Evolutionary conservation across 2,888 invertebrate genomes (phyloP), one percentile per base, ranked within the genome.

Genomic region (Drosophila birchii): DNA sequence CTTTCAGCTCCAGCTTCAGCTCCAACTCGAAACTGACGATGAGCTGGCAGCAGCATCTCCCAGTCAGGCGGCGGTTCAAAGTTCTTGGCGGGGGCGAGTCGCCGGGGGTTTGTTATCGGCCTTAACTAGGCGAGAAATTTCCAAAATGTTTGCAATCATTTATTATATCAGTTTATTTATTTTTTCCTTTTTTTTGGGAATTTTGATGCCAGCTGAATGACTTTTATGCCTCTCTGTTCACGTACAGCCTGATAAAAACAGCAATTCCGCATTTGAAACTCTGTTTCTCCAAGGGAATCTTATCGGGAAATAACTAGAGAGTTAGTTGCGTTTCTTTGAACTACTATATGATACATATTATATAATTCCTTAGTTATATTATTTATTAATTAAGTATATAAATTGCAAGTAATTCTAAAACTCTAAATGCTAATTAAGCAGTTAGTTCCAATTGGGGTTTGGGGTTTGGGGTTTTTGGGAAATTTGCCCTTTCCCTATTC

Each of bases 41-140:
- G 84, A 83, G 87, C 70, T 81, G 89, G 67, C 88, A 62, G 20
- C 47, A 34, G 18, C 60, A 34, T 53, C 61, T 23, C 4, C 32
- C 6, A n/a, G n/a, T 5, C 23, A 8, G 51, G 26, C 23, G 55
- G 36, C 36, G 62, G 80, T 71, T 85, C 73, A 67, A 80, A 82
- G 83, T 62, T 68, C 85, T 18, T 34, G 20, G 23, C 38, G 26
- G 39, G 18, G 67, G 56, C 39, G n/a, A 7, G 44, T 23, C 14
- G 7, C 18, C 39, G 36, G n/a, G 11, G 16, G 7, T 0, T 1
- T 2, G 32, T 57, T 68, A 68, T 68, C 58, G 58, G 12, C 1
- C 7, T 29, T 47, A 47, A 11, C 26, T 38, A 20, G 56, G 12
- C 20, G 7, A 32, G 29, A 2, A 20, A 58, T 7, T 32, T 32